Conservation (phyloP, 2,113 vertebrate species). For the Lasiurus cinereus region DNA sequence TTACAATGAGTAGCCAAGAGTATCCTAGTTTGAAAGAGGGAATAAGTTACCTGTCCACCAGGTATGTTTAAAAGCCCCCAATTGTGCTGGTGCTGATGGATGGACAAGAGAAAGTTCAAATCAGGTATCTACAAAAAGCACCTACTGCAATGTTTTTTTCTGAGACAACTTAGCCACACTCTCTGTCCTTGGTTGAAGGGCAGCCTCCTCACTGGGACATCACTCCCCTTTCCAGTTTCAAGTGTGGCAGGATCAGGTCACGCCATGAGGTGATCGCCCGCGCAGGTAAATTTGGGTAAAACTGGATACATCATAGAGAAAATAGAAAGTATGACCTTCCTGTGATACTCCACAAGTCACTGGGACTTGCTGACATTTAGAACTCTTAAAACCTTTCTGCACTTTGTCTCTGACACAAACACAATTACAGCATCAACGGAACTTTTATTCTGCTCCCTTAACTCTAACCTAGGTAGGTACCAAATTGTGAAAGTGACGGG, state of each 20-base stretch:
- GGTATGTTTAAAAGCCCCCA: constrained; percentile 53
- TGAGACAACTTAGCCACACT: neutral
- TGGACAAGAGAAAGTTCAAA: constrained; percentile 64
- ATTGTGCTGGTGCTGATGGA: constrained; percentile 52
- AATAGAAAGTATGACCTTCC: neutral
- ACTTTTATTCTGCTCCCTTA: neutral
- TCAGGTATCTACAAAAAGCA: neutral
- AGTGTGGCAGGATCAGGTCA: neutral
- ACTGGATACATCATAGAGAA: neutral
- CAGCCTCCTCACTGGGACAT: neutral
- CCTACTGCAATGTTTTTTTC: neutral
- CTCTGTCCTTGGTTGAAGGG: neutral
- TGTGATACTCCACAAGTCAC: neutral
- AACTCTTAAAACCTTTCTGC: neutral
- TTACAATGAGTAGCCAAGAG: constrained; percentile 63
- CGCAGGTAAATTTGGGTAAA: neutral
- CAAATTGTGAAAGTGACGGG: neutral
- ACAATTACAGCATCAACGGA: neutral
- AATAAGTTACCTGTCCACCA: constrained; percentile 64
- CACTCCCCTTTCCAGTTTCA: neutral
- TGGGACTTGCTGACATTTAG: neutral
- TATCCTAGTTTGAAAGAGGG: constrained; percentile 53
- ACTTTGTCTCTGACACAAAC: neutral
- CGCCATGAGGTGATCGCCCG: neutral
- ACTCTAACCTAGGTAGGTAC: neutral